These are phyloP conservation scores for Tryphoninae sp. DNA, from an alignment of 2,888 invertebrate genomes.

Conservation along the genomic window DNA sequence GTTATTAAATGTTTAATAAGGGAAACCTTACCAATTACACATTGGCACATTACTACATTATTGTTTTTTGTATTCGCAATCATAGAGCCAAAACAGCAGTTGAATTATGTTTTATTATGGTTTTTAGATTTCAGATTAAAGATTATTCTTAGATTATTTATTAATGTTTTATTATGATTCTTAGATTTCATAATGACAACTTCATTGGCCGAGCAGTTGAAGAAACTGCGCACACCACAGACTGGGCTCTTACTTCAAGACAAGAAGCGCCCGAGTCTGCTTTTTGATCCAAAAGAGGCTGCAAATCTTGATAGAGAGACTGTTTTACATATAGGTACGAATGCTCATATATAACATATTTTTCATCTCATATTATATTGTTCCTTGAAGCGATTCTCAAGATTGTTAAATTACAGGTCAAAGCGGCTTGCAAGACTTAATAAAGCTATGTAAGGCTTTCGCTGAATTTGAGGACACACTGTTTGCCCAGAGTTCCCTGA, in stretches of 20 bases:
- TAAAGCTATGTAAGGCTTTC: constrained; percentile 88
- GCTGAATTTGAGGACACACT: constrained; percentile 88
- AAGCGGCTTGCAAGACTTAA: constrained; percentile 92
- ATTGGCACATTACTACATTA: too few species aligned
- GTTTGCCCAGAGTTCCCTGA: constrained; percentile 89
- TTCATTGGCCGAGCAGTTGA: constrained; percentile 90
- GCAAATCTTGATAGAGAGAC: constrained; percentile 92
- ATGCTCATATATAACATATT: constrained; percentile 3
- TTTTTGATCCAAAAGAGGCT: constrained; percentile 95
- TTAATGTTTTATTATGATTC: neutral
- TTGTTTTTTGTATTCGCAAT: too few species aligned
- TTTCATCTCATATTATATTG: constrained; percentile 3
- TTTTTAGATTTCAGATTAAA: neutral
- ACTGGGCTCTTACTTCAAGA: constrained; percentile 86
- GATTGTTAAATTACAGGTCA: constrained; percentile 81
- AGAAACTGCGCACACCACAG: constrained; percentile 89
- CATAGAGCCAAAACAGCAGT: too few species aligned
- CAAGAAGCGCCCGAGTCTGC: constrained; percentile 89
- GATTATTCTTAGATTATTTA: too few species aligned
- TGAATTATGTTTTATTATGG: neutral
- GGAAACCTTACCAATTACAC: too few species aligned
- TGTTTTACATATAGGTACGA: constrained; percentile 91
- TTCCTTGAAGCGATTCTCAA: neutral
- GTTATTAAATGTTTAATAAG: too few species aligned
- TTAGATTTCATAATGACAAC: constrained; percentile 83